These are phyloP conservation scores for Zoanthus gigantus DNA, from an alignment of 92 coral and sea anemone species.

Conservation along the genomic window DNA sequence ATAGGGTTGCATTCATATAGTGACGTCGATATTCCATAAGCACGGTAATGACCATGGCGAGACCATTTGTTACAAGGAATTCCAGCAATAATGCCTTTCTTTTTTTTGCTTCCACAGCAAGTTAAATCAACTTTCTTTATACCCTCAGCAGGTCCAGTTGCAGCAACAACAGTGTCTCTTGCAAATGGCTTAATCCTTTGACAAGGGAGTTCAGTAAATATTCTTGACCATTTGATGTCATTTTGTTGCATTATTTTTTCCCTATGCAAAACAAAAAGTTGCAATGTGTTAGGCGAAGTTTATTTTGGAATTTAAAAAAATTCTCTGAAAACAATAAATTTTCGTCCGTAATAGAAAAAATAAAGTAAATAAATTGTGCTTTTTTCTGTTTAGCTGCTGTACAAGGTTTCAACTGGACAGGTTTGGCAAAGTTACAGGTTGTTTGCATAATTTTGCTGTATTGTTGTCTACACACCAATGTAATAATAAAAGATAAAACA, in stretches of 20 bases:
- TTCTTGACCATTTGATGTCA: slow-evolving; percentile 73
- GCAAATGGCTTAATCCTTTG: slow-evolving; percentile 69
- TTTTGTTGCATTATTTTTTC: slow-evolving; percentile 70
- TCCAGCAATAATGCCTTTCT: slow-evolving; percentile 50
- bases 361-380: no score
- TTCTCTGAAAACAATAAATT: no score
- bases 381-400: no score
- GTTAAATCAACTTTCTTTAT: slow-evolving; percentile 61
- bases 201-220: slow-evolving; percentile 69
- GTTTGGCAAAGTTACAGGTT: no score
- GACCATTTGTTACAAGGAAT: slow-evolving; percentile 75
- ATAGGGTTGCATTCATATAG: slow-evolving; percentile 89
- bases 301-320: no score
- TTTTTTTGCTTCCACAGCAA: slow-evolving; percentile 51
- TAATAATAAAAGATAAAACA: no score
- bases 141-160: slow-evolving; percentile 97
- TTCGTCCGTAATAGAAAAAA: no score
- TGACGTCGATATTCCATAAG: slow-evolving; percentile 89
- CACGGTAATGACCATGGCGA: slow-evolving; percentile 71
- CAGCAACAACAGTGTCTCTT: slow-evolving; percentile 70
- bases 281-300: background rate
- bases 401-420: no score
- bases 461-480: no score
- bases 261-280: slow-evolving; percentile 42
- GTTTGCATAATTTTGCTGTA: no score